Base-by-base conservation (phyloP, 2,113 vertebrate genomes). In the Apodemus speciosus region DNA sequence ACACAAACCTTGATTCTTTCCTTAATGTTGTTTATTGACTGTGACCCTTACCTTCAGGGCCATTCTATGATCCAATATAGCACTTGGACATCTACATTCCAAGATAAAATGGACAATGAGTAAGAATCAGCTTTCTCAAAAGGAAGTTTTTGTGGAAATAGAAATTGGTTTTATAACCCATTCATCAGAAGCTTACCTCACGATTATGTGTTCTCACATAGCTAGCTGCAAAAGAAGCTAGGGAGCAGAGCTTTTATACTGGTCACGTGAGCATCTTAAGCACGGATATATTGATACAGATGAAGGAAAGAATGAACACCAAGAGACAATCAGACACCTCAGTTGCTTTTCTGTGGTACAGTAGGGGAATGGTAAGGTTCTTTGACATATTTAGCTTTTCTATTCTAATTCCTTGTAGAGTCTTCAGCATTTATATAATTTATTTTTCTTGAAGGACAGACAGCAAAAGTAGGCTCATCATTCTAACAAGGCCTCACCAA, bases 401-500 rank as follows among this genome's bases (percentile, higher is more conserved):
- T 77, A 25, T 13, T 30, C 43, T 96, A 93, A 90, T 69, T 76
- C n/a, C 95, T 94, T 79, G 21, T 18, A 66, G 38, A 80, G 51
- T 40, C 35, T 92, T 89, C 58, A 81, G 6, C 66, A 35, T 88
- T 95, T 90, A 20, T 89, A 21, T 10, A 35, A 8, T 43, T 79
- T 64, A 30, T 30, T 93, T 58, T 40, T 94, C 40, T 85, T 81
- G 84, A 95, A 92, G 90, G n/a, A 80, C 73, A 79, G 58, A 80
- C 69, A 79, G 62, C 43, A 90, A 85, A 94, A 90, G n/a, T 51
- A 94, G 66, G 35, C 35, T 66, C 10, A 56, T 14, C 62, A 1
- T 69, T 94, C 25, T 69, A 83, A 84, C 84, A 88, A 58, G 18
- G n/a, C 23, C 8, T 84, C 79, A 89, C 30, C n/a, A 69, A 92